Evolutionary conservation across 2,888 invertebrate genomes (phyloP).

Genomic region (Drosophila fungiperda): DNA sequence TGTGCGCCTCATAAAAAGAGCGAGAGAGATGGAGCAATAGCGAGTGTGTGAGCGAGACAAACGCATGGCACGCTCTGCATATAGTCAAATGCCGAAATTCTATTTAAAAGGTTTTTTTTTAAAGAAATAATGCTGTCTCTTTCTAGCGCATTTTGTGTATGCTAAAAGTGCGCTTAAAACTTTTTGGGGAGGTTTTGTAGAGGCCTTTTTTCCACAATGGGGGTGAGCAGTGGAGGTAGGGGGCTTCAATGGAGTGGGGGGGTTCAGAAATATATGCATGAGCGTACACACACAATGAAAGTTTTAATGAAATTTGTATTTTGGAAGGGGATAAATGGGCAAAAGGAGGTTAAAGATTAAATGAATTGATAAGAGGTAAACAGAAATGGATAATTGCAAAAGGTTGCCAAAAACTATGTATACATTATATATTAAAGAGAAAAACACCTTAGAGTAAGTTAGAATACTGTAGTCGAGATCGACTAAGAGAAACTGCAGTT

Average conservation of each 20-base stretch:
- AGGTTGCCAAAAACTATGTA: too few species aligned
- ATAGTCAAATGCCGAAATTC: slow-evolving; percentile 64
- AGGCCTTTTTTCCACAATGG: neutral
- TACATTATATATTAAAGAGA: neutral
- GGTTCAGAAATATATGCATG: slow-evolving; percentile 15
- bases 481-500: rapidly evolving
- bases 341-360: neutral
- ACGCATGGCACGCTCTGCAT: slow-evolving; percentile 55
- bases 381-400: slow-evolving; percentile 18
- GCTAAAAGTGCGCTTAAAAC: slow-evolving; percentile 28
- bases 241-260: too few species aligned
- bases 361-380: slow-evolving; percentile 11
- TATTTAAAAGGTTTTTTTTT: slow-evolving; percentile 18
- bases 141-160: slow-evolving; percentile 16
- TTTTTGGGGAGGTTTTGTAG: slow-evolving; percentile 35
- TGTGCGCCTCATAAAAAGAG: neutral
- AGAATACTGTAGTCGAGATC: neutral
- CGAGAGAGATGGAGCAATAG: slow-evolving; percentile 15
- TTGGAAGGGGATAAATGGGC: slow-evolving; percentile 1
- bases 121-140: slow-evolving; percentile 31
- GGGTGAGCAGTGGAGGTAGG: slow-evolving; percentile 1
- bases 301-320: slow-evolving; percentile 27
- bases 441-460: neutral
- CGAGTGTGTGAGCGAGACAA: slow-evolving; percentile 17
- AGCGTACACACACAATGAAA: slow-evolving; percentile 32